A percentile compares a stretch with the other conserved stretches of the same genome.
These are phyloP conservation scores for Clamator glandarius DNA, from an alignment of 2,797 vertebrate species.

Conservation along the genomic window DNA sequence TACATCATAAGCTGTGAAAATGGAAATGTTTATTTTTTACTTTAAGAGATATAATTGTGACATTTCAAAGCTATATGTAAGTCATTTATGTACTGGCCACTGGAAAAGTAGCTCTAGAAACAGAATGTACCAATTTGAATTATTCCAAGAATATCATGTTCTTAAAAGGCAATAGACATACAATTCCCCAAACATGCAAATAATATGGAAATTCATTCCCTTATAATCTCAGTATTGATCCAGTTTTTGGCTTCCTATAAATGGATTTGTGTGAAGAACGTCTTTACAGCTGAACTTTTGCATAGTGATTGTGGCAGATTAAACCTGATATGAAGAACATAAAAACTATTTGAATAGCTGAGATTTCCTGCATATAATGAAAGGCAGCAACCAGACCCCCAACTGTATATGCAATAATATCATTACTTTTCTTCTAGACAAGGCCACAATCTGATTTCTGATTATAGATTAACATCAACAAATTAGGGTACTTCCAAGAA, in stretches of 20 bases:
- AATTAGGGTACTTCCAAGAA: neutral
- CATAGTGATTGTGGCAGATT: neutral
- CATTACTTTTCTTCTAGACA: constrained; percentile 8
- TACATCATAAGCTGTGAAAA: constrained; percentile 18
- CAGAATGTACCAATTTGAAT: neutral
- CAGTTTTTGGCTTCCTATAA: neutral
- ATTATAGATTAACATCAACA: neutral
- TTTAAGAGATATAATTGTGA: neutral
- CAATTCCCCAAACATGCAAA: neutral
- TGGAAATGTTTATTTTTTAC: neutral
- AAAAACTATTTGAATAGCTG: neutral
- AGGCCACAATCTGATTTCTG: neutral
- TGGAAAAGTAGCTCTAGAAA: neutral
- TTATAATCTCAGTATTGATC: neutral
- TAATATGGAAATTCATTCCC: neutral
- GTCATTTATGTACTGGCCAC: neutral
- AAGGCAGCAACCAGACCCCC: neutral
- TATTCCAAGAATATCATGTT: neutral
- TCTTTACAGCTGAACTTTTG: neutral
- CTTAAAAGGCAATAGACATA: constrained; percentile 9
- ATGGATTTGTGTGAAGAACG: neutral
- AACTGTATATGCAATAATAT: neutral
- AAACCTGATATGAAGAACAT: neutral
- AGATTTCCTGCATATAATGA: neutral
- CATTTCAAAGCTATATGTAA: neutral